Conservation (phyloP, 2,797 vertebrate species). For the Amblyraja radiata region DNA sequence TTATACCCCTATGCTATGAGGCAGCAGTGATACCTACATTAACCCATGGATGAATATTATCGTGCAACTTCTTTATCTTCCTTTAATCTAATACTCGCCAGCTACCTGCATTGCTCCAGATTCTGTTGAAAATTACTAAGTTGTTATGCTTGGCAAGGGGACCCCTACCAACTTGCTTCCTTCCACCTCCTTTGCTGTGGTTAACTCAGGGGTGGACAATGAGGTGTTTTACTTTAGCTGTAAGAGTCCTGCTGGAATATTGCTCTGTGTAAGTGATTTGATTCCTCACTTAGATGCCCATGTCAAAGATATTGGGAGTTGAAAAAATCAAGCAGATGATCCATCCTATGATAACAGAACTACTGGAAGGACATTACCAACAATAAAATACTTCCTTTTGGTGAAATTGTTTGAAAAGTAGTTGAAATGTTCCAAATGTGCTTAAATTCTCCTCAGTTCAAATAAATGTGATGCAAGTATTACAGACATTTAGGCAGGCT, state of each 20-base stretch:
- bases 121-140: neutral
- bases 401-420: neutral
- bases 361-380: too few relatives aligned
- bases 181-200: too few relatives aligned
- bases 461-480: neutral
- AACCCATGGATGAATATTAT: neutral
- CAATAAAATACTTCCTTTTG: too few relatives aligned
- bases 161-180: neutral
- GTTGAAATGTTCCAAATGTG: neutral
- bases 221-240: neutral
- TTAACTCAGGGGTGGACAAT: too few relatives aligned
- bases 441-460: neutral
- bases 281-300: neutral
- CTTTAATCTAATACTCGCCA: neutral
- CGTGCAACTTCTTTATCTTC: neutral
- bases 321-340: neutral
- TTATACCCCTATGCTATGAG: too few relatives aligned
- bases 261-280: neutral
- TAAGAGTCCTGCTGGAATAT: neutral
- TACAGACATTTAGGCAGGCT: neutral
- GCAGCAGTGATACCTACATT: neutral
- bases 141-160: neutral
- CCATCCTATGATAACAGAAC: neutral
- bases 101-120: neutral
- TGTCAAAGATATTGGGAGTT: neutral